A percentile compares a stretch with the other conserved stretches of the same genome.
Conservation (phyloP, 2,113 vertebrate genomes). For the Poeciliopsis turrubarensis region DNA sequence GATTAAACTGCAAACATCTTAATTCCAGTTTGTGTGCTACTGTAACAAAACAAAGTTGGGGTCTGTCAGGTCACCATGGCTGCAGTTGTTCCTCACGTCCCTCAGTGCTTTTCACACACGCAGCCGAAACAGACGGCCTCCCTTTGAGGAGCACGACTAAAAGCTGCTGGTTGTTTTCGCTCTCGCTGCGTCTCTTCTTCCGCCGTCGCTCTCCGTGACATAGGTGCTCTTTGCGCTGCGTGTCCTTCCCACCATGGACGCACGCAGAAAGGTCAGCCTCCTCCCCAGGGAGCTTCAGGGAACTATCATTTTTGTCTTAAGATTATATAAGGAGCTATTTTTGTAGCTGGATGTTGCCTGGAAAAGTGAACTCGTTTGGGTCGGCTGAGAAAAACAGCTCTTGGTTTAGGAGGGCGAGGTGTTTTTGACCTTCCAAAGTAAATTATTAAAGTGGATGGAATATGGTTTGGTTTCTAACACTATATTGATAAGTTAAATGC, state of each 20-base stretch:
- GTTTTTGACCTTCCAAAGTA: neutral
- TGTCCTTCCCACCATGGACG: conserved; percentile 36
- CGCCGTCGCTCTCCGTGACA: conserved; percentile 14
- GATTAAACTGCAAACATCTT: neutral
- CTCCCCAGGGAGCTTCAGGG: conserved; percentile 35
- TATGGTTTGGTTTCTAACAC: too few relatives aligned
- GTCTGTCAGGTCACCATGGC: neutral
- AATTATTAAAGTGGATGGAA: too few relatives aligned
- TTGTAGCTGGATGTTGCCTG: conserved; percentile 17
- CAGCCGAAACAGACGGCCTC: neutral
- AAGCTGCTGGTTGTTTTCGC: conserved; percentile 5
- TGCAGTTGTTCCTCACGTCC: neutral
- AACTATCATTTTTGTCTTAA: conserved; percentile 31
- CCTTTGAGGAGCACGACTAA: conserved; percentile 3
- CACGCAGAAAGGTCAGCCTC: conserved; percentile 53
- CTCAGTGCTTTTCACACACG: neutral
- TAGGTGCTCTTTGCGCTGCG: conserved; percentile 55
- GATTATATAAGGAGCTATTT: conserved; percentile 61
- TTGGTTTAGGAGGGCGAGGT: neutral
- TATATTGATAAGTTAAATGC: too few relatives aligned
- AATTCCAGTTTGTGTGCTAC: neutral
- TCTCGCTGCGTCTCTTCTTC: conserved; percentile 1
- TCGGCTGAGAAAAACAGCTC: neutral
- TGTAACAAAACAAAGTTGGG: neutral
- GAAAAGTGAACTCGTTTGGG: conserved; percentile 17